These are phyloP conservation scores for Autographa pulchrina DNA, from an alignment of 2,888 invertebrate genomes.

Conservation along the genomic window DNA sequence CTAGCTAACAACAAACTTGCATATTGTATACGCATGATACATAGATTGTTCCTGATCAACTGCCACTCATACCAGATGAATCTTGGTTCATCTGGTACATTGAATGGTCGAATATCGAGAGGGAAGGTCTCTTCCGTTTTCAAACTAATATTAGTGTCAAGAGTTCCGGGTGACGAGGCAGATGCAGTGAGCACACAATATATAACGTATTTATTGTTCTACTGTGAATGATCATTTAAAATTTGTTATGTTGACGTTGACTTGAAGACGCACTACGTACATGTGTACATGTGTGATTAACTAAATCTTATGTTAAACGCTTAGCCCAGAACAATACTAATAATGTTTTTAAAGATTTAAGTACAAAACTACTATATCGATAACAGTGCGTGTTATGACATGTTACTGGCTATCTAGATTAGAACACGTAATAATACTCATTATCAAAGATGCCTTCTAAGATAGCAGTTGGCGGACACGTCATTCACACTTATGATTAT, in stretches of 20 bases:
- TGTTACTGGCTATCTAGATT: background rate
- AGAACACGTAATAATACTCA: conserved; percentile 2
- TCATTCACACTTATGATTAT: conserved; percentile 18
- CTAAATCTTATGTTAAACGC: background rate
- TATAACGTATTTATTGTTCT: background rate
- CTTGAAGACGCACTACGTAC: background rate
- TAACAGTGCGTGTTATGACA: background rate
- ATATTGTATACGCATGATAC: background rate
- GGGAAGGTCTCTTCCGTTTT: conserved; percentile 43
- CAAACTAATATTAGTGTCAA: conserved; percentile 41
- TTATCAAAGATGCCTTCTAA: background rate
- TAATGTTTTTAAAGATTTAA: background rate
- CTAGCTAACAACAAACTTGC: background rate
- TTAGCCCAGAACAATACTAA: no score
- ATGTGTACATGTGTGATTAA: background rate
- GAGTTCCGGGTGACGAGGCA: conserved; percentile 32
- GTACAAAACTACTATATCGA: background rate
- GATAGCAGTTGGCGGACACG: background rate
- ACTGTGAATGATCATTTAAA: background rate
- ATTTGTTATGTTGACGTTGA: background rate
- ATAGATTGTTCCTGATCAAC: background rate
- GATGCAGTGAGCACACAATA: conserved; percentile 1
- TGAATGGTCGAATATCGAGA: background rate
- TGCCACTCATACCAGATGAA: conserved; percentile 6
- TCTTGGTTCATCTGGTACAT: conserved; percentile 21